These are phyloP conservation scores for Cephus runcator DNA, from an alignment of 2,888 invertebrate genomes.

Conservation along the genomic window DNA sequence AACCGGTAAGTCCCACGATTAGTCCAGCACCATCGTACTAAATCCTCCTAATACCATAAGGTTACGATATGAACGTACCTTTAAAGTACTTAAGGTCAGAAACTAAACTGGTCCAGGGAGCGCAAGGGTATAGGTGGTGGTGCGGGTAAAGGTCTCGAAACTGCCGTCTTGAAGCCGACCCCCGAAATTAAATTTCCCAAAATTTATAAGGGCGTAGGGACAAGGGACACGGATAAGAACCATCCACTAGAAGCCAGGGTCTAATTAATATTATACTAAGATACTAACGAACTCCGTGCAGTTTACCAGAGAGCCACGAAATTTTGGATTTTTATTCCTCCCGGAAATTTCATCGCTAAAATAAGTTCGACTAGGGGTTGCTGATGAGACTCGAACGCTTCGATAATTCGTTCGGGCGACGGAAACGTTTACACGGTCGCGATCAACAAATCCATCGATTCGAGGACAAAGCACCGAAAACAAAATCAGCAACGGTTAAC, in stretches of 20 bases:
- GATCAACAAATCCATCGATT: no score
- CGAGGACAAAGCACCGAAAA: conserved; percentile 39
- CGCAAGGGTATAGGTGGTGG: not conserved
- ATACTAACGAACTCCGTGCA: no score
- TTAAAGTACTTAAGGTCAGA: conserved; percentile 4
- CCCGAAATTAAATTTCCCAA: conserved; percentile 34
- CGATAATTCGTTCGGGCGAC: no score
- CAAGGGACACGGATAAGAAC: conserved; percentile 7
- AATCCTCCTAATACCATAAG: not conserved
- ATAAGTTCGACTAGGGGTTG: no score
- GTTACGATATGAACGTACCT: conserved; percentile 1
- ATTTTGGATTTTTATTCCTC: no score
- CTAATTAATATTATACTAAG: no score
- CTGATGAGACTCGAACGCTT: no score
- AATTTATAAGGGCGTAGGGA: conserved; percentile 26
- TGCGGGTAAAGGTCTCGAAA: conserved; percentile 5
- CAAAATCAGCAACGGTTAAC: conserved; percentile 43
- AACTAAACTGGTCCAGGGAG: not conserved
- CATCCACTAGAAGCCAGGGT: conserved; percentile 1
- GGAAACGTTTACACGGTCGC: no score
- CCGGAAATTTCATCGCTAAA: no score
- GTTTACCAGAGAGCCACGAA: no score
- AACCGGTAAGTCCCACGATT: no score
- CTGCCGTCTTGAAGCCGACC: conserved; percentile 22
- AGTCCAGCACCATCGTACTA: not conserved